Conservation (phyloP, 2,888 invertebrate species). For the Lasioglossum leucozonium region DNA sequence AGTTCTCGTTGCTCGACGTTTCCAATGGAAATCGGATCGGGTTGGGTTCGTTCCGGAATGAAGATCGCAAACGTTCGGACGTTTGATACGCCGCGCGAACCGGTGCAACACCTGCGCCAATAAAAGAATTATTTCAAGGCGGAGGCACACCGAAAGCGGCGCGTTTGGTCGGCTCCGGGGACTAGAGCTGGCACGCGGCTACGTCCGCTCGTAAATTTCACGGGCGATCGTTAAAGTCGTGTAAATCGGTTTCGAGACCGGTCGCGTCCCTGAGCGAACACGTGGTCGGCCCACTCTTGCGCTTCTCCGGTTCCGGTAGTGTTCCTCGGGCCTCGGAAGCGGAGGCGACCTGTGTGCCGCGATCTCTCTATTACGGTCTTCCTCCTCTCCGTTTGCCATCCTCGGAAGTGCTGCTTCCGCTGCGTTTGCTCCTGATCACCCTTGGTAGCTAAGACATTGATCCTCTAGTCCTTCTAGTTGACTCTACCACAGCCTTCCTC, state of each 20-base stretch:
- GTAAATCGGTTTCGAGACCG: conserved; percentile 78
- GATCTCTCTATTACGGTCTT: conserved; percentile 30
- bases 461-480: too few relatives aligned
- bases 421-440: not conserved
- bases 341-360: not conserved
- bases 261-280: conserved; percentile 52
- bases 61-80: not conserved
- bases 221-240: conserved; percentile 78
- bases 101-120: conserved; percentile 53
- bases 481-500: not conserved
- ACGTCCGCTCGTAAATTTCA: conserved; percentile 77
- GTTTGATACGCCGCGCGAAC: conserved; percentile 40
- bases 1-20: not conserved
- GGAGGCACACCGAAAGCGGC: conserved; percentile 27
- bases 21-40: not conserved
- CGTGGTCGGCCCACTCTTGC: conserved; percentile 28
- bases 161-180: conserved; percentile 20
- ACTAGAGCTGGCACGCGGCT: conserved; percentile 78
- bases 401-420: not conserved
- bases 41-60: not conserved
- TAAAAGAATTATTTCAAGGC: conserved; percentile 26
- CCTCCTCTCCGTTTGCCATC: not conserved
- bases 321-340: conserved; percentile 27
- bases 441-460: not conserved
- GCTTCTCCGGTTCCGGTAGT: conserved; percentile 10